Base-by-base conservation (phyloP, 2,797 vertebrate genomes). In the Melanitta fusca region DNA sequence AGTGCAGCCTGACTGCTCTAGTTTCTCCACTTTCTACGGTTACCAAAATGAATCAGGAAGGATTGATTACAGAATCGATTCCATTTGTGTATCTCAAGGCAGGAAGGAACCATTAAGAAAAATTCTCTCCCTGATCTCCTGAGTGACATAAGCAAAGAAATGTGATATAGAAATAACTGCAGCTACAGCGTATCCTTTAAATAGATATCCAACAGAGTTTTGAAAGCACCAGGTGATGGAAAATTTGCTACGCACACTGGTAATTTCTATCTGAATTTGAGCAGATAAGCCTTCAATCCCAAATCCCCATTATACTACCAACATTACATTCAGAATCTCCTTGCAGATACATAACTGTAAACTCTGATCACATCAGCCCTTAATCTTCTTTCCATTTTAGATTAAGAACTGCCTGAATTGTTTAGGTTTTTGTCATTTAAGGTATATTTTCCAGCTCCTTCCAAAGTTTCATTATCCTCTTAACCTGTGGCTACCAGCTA, bases 341-440 rank as follows among this genome's bases (percentile, higher is more conserved):
- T 71, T 80, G 58, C 1, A 94, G 16, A 80, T n/a, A 58, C 18
- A 47, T 74, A 86, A 69, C 47, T 69, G 58, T n/a, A 88, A 89
- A 47, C 62, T 78, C 75, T 5, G 4, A 85, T 72, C 54, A 81
- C 78, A 90, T 86, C 54, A 54, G n/a, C 22, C 82, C 38, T 38
- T 94, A 93, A 90, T 81, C 54, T 91, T 79, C 54, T 83, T 82
- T 80, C 19, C 17, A 38, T 74, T 91, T 91, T 51, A 78, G 72
- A 89, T 92, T 80, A 91, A 71, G 30, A 92, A 41, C 56, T 87
- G 61, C 17, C 75, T 68, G 61, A 85, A 80, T 28, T 74, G 28
- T 49, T 78, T 75, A 83, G 22, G 22, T 9, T 82, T 90, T 27
- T 91, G 64, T 13, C 61, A 58, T 47, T 66, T 64, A 80, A 82